Percentiles rank a stretch among this genome's conserved stretches.
phyloP scores from a whole-genome alignment of 2,888 invertebrate species.

The Bursaphelenchus okinawaensis region DNA sequence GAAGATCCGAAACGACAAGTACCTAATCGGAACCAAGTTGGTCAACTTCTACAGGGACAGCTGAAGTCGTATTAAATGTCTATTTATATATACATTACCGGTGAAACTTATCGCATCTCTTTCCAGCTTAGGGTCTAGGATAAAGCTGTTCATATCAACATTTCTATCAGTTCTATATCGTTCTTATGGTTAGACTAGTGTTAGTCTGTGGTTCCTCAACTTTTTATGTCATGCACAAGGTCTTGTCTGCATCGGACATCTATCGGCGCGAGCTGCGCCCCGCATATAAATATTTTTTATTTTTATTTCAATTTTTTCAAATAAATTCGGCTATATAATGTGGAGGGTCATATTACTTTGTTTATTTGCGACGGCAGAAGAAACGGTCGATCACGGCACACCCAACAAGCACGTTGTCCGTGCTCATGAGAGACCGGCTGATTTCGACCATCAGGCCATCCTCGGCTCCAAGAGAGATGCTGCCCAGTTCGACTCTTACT shows the following conservation, averaged over 20 bases:
- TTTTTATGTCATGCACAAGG: too few species aligned
- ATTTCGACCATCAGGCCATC: background rate
- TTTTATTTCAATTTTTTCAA: too few species aligned
- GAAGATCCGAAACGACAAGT: conserved; percentile 98
- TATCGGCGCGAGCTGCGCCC: background rate
- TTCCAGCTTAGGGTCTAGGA: background rate
- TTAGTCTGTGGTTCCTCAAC: too few species aligned
- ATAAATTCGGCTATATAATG: too few species aligned
- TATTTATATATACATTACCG: background rate
- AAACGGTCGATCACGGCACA: background rate
- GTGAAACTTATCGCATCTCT: background rate
- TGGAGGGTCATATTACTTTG: background rate
- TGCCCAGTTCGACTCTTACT: conserved; percentile 80
- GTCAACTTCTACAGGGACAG: conserved; percentile 70
- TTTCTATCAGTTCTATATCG: too few species aligned
- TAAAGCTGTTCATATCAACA: too few species aligned
- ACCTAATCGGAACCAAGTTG: conserved; percentile 77
- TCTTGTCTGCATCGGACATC: too few species aligned
- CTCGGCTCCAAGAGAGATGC: conserved; percentile 79
- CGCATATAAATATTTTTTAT: background rate
- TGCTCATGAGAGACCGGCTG: background rate
- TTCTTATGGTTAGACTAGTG: too few species aligned
- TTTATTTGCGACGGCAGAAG: background rate
- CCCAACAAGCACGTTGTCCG: background rate
- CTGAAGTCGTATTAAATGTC: background rate